phyloP scores from a whole-genome alignment of 2,888 invertebrate species.

The Drosophila monieri region DNA sequence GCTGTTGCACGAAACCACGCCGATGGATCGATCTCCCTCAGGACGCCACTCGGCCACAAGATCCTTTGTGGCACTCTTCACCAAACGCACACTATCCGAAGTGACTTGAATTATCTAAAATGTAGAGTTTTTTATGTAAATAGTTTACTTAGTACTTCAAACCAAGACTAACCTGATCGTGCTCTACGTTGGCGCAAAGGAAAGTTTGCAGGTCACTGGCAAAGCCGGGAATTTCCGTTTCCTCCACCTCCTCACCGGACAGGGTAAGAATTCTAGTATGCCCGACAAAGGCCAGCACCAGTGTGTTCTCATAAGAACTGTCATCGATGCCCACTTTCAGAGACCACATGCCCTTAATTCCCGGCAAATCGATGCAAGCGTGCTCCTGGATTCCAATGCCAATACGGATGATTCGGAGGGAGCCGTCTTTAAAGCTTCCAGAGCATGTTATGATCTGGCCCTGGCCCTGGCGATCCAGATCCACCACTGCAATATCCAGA shows the following conservation, averaged over 20 bases:
- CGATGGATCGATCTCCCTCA: conserved; percentile 89
- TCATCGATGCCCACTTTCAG: conserved; percentile 89
- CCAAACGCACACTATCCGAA: conserved; percentile 89
- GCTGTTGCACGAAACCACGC: conserved; percentile 93
- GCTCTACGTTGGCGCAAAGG: conserved; percentile 94
- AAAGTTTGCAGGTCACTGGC: conserved; percentile 96
- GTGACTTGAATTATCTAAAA: conserved; percentile 88
- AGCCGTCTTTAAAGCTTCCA: conserved; percentile 98
- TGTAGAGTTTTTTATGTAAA: conserved; percentile 18
- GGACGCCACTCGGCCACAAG: conserved; percentile 90
- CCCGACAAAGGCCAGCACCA: conserved; percentile 98
- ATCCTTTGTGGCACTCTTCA: conserved; percentile 88
- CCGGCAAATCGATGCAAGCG: conserved; percentile 97
- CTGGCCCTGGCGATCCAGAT: conserved; percentile 98
- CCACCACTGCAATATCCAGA: conserved; percentile 98
- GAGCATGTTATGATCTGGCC: conserved; percentile 99
- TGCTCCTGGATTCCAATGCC: conserved; percentile 99
- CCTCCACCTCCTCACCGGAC: conserved; percentile 98
- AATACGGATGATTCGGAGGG: conserved; percentile 96
- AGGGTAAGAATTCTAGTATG: conserved; percentile 96
- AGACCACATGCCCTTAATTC: conserved; percentile 99
- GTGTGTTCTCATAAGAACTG: conserved; percentile 90
- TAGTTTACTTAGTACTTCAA: neutral
- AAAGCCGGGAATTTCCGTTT: conserved; percentile 97
- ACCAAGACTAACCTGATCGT: conserved; percentile 88